phyloP scores from a whole-genome alignment of 1,140 invertebrate genomes.

The Mizuhopecten yessoensis region DNA sequence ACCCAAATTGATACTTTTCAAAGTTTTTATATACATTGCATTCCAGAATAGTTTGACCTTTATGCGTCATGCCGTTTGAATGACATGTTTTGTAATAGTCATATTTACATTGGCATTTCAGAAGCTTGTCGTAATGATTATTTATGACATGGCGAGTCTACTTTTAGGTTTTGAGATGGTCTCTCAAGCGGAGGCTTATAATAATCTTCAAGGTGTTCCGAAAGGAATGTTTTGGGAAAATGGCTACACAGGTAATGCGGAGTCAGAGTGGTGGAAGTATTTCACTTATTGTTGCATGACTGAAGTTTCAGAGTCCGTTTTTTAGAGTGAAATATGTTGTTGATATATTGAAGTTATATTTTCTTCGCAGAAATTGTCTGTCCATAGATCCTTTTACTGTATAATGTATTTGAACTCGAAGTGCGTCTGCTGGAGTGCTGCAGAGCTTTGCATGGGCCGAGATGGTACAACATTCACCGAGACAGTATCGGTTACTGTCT shows the following conservation, averaged over 20 bases:
- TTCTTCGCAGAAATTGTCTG: neutral
- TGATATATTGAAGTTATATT: neutral
- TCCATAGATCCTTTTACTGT: neutral
- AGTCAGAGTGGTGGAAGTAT: neutral
- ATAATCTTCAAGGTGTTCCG: neutral
- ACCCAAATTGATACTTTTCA: too few relatives aligned
- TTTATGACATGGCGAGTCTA: too few relatives aligned
- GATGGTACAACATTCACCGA: too few relatives aligned
- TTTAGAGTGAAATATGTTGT: neutral
- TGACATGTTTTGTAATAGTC: too few relatives aligned
- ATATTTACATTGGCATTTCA: too few relatives aligned
- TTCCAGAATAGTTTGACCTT: too few relatives aligned
- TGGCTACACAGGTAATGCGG: neutral
- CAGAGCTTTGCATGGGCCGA: too few relatives aligned
- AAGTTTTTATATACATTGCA: too few relatives aligned
- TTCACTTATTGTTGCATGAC: neutral
- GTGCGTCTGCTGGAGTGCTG: neutral
- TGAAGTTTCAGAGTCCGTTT: neutral
- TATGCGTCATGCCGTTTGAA: too few relatives aligned
- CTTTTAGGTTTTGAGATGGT: neutral
- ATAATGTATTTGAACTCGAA: neutral
- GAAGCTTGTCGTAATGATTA: too few relatives aligned
- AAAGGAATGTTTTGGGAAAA: neutral
- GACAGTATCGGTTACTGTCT: too few relatives aligned
- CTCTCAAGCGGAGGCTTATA: neutral